Base-by-base conservation (phyloP, 2,797 vertebrate genomes). In the Erithacus rubecula region DNA sequence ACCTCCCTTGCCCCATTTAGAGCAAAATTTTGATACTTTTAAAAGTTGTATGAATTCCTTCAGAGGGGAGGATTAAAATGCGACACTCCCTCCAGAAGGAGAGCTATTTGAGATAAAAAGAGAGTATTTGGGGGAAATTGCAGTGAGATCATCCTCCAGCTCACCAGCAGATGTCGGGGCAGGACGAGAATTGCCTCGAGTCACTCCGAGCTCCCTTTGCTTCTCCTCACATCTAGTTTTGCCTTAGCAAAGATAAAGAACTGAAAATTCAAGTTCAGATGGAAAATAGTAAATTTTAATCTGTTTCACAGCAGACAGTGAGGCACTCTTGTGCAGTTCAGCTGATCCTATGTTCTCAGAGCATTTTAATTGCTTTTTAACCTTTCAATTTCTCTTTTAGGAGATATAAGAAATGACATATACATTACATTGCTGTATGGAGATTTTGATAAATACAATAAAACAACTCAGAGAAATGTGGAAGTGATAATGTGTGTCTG, bases 401-500 rank as follows among this genome's bases (percentile, higher is more conserved):
- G 99, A 44, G 99, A 99, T 85, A 98, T 99, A 80, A 98, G 99
- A 90, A 99, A 99, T n/a, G 99, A 99, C 97, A 99, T 99, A 96
- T 99, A 99, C 96, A 98, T 99, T 85, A 99, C 99, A 19, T 86
- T 99, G 86, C 93, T 98, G 56, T 97, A 98, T 5, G 99, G 99
- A 34, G 99, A 99, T 98, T 99, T 99, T 52, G 99, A 99, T 98
- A 99, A 99, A 88, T 99, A 99, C 98, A 99, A 99, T 97, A 99
- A 99, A 98, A 99, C 99, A 27, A 99, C 99, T 1, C 99, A 99
- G 97, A 99, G 99, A 95, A 99, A 99, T 4, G 98, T 99, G 87
- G 99, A 99, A 97, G 99, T 99, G 97, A 99, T 99, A 91, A 98
- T 99, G 99, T 99, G 98, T 97, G 99, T 99, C 94, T 99, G 99